Base-by-base conservation (phyloP, 2,113 vertebrate genomes). In the Phocoena sinus region DNA sequence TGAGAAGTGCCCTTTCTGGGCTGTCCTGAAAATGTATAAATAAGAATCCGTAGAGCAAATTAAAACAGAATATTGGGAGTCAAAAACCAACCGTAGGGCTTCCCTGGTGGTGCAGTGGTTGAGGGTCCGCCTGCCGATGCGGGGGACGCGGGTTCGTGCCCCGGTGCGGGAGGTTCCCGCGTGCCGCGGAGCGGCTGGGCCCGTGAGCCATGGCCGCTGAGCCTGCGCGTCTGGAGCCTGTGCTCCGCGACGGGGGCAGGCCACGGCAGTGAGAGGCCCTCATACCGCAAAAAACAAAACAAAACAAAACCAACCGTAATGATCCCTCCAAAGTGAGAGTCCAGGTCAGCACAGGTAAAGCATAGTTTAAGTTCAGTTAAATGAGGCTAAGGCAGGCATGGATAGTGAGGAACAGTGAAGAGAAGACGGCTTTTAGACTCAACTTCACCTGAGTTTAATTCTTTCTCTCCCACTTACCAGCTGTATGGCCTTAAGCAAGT, bases 131-230 rank as follows among this genome's bases (percentile, higher is more conserved):
- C 44, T 10, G 44, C 44, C 44, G 44, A 44, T 44, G 44, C 1
- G 0, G 44, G 44, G 44, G 0, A 44, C 44, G 0, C 8, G 8
- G 44, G 44, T 44, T 44, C 44, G 44, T 44, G 44, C 44, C 44
- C 0, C 2, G 2, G 44, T 10, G 1, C 44, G 44, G 44, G 44
- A 47, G 44, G 44, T 0, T 47, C 44, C 2, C 2, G 2, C 44
- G 10, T 47, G 10, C 44, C 10, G 9, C 2, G 44, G 44, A 47
- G 44, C 44, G 9, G 2, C 44, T 47, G 44, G 44, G 44, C 44
- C 44, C 10, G 44, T 47, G 44, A 2, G 44, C 44, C 44, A 47
- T 47, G 44, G 44, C 44, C 44, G 0, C 44, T 47, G 44, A 10
- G 10, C 44, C 44, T 47, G 44, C 44, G 44, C 9, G 44, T 2